Base-by-base conservation (phyloP, 2,113 vertebrate genomes). In the Psittacara wagleri region DNA sequence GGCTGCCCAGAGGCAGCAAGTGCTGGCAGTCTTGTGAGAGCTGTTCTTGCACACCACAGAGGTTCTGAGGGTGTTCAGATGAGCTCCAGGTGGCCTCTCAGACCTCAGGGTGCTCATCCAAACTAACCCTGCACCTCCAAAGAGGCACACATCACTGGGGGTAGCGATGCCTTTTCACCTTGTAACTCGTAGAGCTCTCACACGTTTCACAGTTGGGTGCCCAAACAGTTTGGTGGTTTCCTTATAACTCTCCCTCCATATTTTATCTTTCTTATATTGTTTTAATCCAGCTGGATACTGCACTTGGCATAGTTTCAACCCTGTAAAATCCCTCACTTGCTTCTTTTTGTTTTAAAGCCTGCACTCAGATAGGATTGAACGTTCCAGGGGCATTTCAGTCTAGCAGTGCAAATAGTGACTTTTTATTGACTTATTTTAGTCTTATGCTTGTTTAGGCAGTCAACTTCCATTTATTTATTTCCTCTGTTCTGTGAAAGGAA, bases 1-100 rank as follows among this genome's bases (percentile, higher is more conserved):
- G 95, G 95, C 92, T 96, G 74, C 80, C 31, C 77, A 87, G 93
- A 91, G 95, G 85, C 92, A 83, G 86, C 85, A 83, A 83, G 92
- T 93, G 92, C 90, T 8, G 67, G 94, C 33, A 90, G 33, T 24
- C 29, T 81, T 8, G 48, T 24, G 90, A 78, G 90, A 89, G 89
- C 86, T 84, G 79, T 96, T 90, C 88, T 86, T 96, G 91, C 94
- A 91, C 86, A 81, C 27, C 17, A 7, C 66, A 89, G 88, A 88
- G 94, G 78, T 83, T 90, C 88, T 83, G 80, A 44, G 86, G 83
- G 91, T 35, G 91, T 35, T 90, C 29, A 23, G 89, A 91, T 86
- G 79, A 92, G 93, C 92, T 79, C n/a, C 94, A 52, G 59, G 27
- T 16, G 84, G 77, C 81, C 76, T 41, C 64, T 90, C 82, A n/a